Evolutionary conservation across 2,797 vertebrate genomes (phyloP).

Genomic region (Tauraco hartlaubi): DNA sequence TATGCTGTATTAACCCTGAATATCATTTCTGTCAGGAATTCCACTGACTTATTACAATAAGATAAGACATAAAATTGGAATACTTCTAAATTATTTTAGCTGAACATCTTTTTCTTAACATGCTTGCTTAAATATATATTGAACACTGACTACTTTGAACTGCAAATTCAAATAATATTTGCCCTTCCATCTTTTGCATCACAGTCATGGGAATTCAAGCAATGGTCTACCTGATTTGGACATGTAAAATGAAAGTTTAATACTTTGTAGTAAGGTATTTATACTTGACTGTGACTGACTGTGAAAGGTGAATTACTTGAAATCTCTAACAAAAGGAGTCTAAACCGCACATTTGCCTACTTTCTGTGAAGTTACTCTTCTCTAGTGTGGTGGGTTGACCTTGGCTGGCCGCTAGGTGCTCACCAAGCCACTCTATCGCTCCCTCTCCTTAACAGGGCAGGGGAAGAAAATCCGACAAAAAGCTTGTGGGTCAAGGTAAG

Average conservation of each 20-base stretch:
- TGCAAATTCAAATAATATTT: background rate
- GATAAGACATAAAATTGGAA: background rate
- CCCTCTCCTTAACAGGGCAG: background rate
- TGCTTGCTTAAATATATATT: background rate
- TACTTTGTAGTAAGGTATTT: background rate
- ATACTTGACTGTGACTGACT: background rate
- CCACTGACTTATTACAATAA: background rate
- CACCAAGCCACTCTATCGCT: background rate
- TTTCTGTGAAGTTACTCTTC: background rate
- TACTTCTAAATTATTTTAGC: background rate
- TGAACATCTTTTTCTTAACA: background rate
- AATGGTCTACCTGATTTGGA: background rate
- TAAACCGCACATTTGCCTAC: fast-evolving
- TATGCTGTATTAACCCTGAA: background rate
- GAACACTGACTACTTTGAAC: background rate
- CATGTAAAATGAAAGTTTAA: background rate
- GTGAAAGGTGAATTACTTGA: background rate
- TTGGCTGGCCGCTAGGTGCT: background rate
- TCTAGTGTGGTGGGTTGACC: background rate
- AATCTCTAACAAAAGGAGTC: background rate
- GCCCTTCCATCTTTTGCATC: background rate
- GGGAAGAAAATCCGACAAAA: background rate
- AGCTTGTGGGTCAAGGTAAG: background rate
- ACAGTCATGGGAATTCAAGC: background rate
- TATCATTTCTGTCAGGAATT: background rate